Evolutionary conservation across 2,888 invertebrate genomes (phyloP).

Genomic region (Sepiola atlantica): DNA sequence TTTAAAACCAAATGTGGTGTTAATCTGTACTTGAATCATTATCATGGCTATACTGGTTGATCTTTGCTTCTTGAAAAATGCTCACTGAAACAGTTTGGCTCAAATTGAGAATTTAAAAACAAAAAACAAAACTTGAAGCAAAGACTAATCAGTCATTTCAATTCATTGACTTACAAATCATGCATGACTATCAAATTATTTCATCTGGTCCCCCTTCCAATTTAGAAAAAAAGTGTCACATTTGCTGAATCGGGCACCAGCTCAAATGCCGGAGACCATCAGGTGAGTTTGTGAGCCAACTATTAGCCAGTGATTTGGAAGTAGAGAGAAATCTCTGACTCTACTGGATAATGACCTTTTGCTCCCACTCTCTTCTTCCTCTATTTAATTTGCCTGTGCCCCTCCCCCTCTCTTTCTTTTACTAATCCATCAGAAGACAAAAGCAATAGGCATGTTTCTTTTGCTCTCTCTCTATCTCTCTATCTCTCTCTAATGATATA

Average conservation of each 20-base stretch:
- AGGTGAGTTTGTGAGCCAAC: constrained; percentile 34
- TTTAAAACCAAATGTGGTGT: not conserved
- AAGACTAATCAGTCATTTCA: not conserved
- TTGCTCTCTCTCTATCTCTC: not conserved
- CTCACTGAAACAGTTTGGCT: not conserved
- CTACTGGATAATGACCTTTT: not conserved
- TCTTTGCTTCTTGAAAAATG: not conserved
- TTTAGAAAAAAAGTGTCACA: constrained; percentile 45
- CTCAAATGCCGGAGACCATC: not conserved
- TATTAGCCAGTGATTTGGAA: not conserved
- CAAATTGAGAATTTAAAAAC: not conserved
- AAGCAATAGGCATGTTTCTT: not conserved
- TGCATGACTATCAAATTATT: constrained; percentile 35
- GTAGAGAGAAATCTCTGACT: not conserved
- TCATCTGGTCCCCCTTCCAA: constrained; percentile 43
- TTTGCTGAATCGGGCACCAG: constrained; percentile 34
- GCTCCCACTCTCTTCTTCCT: not conserved
- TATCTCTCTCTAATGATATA: not conserved
- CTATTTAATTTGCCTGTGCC: not conserved
- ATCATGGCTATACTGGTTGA: not conserved
- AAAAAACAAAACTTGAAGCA: not conserved
- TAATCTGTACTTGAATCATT: not conserved
- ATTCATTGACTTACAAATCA: not conserved
- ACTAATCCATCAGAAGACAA: not conserved
- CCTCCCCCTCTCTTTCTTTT: not conserved